These are phyloP conservation scores for Vanacampus margaritifer DNA, from an alignment of 2,113 vertebrate species.

Conservation along the genomic window DNA sequence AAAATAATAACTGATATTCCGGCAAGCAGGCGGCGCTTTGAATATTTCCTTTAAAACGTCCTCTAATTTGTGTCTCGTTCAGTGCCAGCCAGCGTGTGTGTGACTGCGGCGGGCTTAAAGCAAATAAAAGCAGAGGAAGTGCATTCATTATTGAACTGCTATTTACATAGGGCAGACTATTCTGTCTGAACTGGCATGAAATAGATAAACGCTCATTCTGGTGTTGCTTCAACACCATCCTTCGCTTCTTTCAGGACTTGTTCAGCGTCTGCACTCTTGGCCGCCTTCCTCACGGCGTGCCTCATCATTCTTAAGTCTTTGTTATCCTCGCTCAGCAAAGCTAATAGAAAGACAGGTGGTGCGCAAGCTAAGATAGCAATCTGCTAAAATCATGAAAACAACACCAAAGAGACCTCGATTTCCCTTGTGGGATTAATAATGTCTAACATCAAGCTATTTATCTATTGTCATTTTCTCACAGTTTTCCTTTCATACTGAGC, in stretches of 20 bases:
- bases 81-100: constrained; percentile 64
- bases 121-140: constrained; percentile 77
- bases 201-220: constrained; percentile 65
- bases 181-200: constrained; percentile 74
- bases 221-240: constrained; percentile 41
- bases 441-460: not conserved
- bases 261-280: constrained; percentile 48
- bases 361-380: constrained; percentile 5
- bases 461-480: constrained; percentile 2
- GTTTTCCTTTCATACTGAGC: not conserved
- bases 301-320: constrained; percentile 31
- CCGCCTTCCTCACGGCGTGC: constrained; percentile 34
- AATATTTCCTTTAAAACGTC: constrained; percentile 79
- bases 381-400: constrained; percentile 7
- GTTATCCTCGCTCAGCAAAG: constrained; percentile 27
- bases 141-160: constrained; percentile 77
- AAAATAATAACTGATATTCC: constrained; percentile 85
- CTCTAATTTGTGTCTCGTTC: constrained; percentile 76
- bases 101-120: constrained; percentile 71
- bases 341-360: constrained; percentile 10
- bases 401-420: not conserved
- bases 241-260: constrained; percentile 42
- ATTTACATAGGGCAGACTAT: constrained; percentile 75
- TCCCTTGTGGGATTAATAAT: constrained; percentile 7
- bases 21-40: constrained; percentile 69